Evolutionary conservation across 2,888 invertebrate genomes (phyloP).

Genomic region (Dromius quadrimaculatus): DNA sequence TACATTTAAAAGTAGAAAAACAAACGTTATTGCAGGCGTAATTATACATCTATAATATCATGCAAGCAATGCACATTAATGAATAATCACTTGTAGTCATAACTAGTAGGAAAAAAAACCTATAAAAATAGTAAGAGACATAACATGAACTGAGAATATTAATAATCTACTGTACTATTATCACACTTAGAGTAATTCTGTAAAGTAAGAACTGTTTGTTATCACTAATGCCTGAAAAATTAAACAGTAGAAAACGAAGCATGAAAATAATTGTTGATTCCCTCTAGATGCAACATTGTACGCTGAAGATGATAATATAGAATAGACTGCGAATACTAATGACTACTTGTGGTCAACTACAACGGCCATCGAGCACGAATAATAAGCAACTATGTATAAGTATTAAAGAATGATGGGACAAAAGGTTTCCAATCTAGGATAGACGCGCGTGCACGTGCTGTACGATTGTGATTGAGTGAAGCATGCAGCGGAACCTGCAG

Average conservation of each 20-base stretch:
- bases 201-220: constrained; percentile 51
- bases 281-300: constrained; percentile 50
- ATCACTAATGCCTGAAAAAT: constrained; percentile 48
- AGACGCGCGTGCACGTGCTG: constrained; percentile 46
- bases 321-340: constrained; percentile 12
- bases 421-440: not conserved
- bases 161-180: constrained; percentile 46
- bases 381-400: constrained; percentile 2
- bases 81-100: constrained; percentile 67
- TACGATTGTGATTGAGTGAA: constrained; percentile 33
- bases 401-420: not conserved
- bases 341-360: not conserved
- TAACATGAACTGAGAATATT: constrained; percentile 48
- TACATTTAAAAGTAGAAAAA: not conserved
- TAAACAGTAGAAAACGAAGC: constrained; percentile 47
- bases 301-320: no score
- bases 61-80: constrained; percentile 56
- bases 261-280: constrained; percentile 42
- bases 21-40: constrained; percentile 3
- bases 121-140: constrained; percentile 49
- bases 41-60: constrained; percentile 8
- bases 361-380: constrained; percentile 3
- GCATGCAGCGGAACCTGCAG: constrained; percentile 50
- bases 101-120: constrained; percentile 63
- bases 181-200: constrained; percentile 49